Evolutionary conservation across 1,140 invertebrate genomes (phyloP), one percentile per base, ranked within the genome.

Genomic region (Trichogramma pretiosum): DNA sequence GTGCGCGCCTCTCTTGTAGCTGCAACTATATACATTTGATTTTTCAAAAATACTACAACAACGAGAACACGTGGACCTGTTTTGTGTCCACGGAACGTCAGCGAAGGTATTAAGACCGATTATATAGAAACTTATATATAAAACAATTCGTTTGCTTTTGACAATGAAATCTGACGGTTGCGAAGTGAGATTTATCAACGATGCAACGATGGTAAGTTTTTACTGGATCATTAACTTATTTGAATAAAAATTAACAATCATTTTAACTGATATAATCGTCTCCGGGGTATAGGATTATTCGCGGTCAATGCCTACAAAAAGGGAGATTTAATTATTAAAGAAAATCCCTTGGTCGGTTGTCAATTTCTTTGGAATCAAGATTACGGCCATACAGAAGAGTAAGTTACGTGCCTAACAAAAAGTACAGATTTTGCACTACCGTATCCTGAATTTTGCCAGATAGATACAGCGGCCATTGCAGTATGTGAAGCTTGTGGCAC

Each of bases 281-380:
- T 74, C 42, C 54, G 93, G 91, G 92, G 93, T 3, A 84, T 84
- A 64, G 88, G 89, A 5, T 67, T 97, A 49, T 84, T 89, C 74
- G 84, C 92, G 1, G 79, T 77, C 5, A 79, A 77, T 56, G 58
- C 68, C 13, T 88, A 85, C 58, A 77, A 80, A 48, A 67, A 76
- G 58, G 89, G 83, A 1, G 87, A 92, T 58, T 69, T 83, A 14
- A 86, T 98, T 39, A 82, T 97, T 51, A 80, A 85, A 67, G 93
- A 98, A 66, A 78, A 79, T 46, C 93, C 93, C 1, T 61, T 97
- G 28, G 83, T 96, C 5, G 87, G 84, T 22, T 85, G 83, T 64
- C 93, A 97, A 68, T 96, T 94, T 73, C 78, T 88, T 3, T 97
- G 93, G 93, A 97, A 97, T 75, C 76, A 79, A 36, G 75, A 82